phyloP scores from a whole-genome alignment of 2,113 vertebrate species.

The Indicator maculatus region DNA sequence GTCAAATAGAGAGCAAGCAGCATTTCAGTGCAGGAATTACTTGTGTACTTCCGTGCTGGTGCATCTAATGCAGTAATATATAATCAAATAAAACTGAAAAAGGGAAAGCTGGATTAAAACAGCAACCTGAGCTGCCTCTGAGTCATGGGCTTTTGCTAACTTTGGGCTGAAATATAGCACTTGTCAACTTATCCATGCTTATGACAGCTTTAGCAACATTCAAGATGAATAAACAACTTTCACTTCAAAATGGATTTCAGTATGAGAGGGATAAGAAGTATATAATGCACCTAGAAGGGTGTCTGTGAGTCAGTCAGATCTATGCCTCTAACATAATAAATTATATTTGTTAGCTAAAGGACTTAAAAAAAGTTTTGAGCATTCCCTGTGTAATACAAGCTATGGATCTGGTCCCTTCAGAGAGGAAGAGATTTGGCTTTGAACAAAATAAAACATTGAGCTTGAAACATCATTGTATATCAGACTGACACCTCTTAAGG shows the following conservation, averaged over 20 bases:
- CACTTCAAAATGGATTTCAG: not conserved
- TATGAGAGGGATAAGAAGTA: not conserved
- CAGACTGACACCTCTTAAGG: not conserved
- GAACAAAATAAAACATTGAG: not conserved
- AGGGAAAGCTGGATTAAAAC: not conserved
- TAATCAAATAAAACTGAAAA: constrained; percentile 11
- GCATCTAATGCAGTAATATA: not conserved
- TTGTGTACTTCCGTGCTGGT: not conserved
- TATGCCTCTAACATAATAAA: not conserved
- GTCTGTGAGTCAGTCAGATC: not conserved
- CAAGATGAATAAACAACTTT: constrained; percentile 1
- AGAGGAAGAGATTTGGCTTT: not conserved
- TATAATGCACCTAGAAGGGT: not conserved
- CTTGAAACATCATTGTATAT: not conserved
- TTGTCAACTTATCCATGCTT: not conserved
- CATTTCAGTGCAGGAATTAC: not conserved
- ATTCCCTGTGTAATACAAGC: not conserved
- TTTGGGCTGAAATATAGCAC: not conserved
- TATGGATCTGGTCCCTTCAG: not conserved
- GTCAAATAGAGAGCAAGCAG: not conserved
- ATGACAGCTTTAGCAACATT: constrained; percentile 10
- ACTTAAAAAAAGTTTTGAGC: not conserved
- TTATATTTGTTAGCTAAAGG: not conserved
- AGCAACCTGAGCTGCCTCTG: not conserved
- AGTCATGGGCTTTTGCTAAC: not conserved